Evolutionary conservation across 2,113 vertebrate species (phyloP).

Genomic region (Cyphomyrus discorhynchus): DNA sequence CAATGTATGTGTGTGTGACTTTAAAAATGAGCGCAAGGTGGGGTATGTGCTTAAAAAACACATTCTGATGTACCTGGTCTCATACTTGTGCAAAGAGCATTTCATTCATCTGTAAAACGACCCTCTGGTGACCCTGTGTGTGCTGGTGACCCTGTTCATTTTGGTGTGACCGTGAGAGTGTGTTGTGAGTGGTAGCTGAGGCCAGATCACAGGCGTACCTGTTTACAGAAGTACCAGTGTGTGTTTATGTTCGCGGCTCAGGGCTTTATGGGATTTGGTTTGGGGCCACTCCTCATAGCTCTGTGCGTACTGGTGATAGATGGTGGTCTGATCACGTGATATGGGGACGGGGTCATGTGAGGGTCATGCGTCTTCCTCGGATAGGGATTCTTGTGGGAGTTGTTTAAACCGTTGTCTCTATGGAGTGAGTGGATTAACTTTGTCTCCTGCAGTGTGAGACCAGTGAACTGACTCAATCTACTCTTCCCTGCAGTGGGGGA

Average conservation of each 20-base stretch:
- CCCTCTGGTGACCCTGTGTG: background rate
- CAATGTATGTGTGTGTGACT: background rate
- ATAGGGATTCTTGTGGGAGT: background rate
- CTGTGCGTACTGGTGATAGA: background rate
- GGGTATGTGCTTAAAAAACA: background rate
- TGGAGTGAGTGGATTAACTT: background rate
- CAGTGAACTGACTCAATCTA: background rate
- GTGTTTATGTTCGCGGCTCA: background rate
- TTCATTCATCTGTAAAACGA: background rate
- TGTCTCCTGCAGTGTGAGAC: background rate
- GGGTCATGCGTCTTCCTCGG: background rate
- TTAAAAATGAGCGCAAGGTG: background rate
- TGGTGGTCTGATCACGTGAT: background rate
- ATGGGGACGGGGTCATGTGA: background rate
- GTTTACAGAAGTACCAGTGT: background rate
- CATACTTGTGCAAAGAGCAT: background rate
- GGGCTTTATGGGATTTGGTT: background rate
- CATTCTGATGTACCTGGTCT: background rate
- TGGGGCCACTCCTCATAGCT: background rate
- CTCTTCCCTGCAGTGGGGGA: slow-evolving; percentile 62
- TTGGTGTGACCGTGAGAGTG: background rate
- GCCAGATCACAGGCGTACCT: background rate
- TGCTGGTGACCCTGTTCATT: background rate
- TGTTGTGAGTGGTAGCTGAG: background rate
- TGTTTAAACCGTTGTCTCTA: background rate